Conservation (phyloP, 2,797 vertebrate species). For the Ispidina picta region DNA sequence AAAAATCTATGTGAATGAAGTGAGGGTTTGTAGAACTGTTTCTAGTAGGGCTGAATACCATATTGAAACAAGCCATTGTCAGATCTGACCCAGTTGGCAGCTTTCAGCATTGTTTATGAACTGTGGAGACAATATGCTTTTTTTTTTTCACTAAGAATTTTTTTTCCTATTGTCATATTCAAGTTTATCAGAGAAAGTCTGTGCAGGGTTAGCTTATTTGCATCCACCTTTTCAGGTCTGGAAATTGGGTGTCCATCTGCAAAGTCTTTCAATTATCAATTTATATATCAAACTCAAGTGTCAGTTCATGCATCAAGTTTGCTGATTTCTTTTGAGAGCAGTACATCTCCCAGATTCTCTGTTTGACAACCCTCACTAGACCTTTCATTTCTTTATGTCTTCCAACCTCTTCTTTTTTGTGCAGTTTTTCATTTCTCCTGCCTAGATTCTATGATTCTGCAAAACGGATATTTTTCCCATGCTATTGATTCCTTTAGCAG, state of each 20-base stretch:
- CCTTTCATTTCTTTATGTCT: background rate
- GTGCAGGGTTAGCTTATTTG: background rate
- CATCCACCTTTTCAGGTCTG: background rate
- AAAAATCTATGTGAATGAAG: background rate
- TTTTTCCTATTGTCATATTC: accelerated
- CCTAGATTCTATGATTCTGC: background rate
- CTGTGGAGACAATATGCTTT: background rate
- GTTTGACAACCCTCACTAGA: background rate
- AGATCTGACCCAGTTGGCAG: background rate
- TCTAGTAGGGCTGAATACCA: background rate
- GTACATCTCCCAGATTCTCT: background rate
- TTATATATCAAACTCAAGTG: background rate
- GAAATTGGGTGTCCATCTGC: background rate
- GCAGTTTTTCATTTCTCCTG: background rate
- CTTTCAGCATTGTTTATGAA: background rate
- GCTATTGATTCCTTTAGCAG: background rate
- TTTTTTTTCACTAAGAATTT: background rate
- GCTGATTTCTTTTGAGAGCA: background rate
- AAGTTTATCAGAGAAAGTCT: background rate
- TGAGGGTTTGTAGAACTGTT: background rate
- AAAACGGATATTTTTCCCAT: background rate
- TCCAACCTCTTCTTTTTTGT: background rate
- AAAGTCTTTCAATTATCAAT: background rate
- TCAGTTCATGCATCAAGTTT: background rate
- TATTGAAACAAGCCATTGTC: background rate